Evolutionary conservation across 2,113 vertebrate genomes (phyloP), one percentile per base, ranked within the genome.

Genomic region (Salvelinus alpinus): DNA sequence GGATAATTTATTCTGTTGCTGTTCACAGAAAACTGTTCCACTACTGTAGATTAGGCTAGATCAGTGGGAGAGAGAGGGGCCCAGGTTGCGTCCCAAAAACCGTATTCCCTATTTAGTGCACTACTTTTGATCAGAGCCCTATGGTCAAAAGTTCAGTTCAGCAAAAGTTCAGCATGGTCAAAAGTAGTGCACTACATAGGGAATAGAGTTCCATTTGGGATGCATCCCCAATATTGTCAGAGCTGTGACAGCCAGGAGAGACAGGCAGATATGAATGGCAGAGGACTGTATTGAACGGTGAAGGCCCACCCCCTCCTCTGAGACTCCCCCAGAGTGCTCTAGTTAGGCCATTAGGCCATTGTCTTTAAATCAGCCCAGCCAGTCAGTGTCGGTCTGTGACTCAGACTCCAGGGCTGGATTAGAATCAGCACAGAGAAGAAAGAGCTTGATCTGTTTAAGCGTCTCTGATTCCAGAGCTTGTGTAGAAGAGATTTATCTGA

Each of bases 1-100:
- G 14, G 25, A 2, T 25, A 16, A 29, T 66, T 76, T 73, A 76
- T 73, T 64, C 69, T 64, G 64, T 57, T 71, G 25, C 71, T 14
- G 75, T 14, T 34, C 60, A 64, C 20, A 51, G 54, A 70, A n/a
- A 25, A 73, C 77, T 51, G 38, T 72, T 64, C 16, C 13, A 31
- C 71, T 54, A 54, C 54, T 20, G 38, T 31, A 64, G 11, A 31
- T 74, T 64, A 74, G 69, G 72, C 57, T n/a, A 64, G 12, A n/a
- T 47, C 14, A 7, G 60, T 9, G 64, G 47, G 22, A 12, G 48
- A 54, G 25, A 27, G 2, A 4, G 27, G 20, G 11, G 4, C n/a
- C 47, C 64, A 8, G 22, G 70, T 9, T 44, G 7, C 1, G 8
- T 44, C 38, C 38, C 38, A 44, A 44, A 44, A 44, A 44, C 38